A percentile compares a stretch with the other conserved stretches of the same genome.
phyloP scores from a whole-genome alignment of 2,113 vertebrate species.

The Anseranas semipalmata region DNA sequence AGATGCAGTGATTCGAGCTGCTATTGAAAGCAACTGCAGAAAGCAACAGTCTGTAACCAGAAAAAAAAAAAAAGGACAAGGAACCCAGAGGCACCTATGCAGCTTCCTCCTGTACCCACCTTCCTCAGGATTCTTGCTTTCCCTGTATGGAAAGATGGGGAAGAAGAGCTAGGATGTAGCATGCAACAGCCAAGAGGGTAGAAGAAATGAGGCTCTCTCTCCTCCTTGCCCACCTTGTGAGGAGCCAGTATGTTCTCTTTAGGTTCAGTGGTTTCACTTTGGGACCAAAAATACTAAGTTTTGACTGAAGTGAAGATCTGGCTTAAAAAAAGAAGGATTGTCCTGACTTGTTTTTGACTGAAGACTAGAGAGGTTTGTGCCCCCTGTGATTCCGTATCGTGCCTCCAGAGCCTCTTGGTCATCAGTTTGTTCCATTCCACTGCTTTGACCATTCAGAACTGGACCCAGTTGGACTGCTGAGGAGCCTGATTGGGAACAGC shows the following conservation, averaged over 20 bases:
- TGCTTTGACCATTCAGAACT: slow-evolving; percentile 81
- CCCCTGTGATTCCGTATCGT: slow-evolving; percentile 53
- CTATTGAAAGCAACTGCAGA: neutral
- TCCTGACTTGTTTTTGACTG: slow-evolving; percentile 54
- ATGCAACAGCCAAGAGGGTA: neutral
- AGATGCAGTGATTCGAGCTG: neutral
- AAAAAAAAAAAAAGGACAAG: neutral
- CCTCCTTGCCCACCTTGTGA: neutral
- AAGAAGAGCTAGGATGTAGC: neutral
- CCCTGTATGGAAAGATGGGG: neutral
- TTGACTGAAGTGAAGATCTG: slow-evolving; percentile 37
- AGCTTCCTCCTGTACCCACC: neutral
- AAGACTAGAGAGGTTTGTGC: slow-evolving; percentile 50
- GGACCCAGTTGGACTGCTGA: slow-evolving; percentile 89
- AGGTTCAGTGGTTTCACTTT: neutral
- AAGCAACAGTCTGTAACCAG: neutral
- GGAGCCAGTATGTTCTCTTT: neutral
- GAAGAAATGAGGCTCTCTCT: neutral
- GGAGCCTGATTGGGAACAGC: slow-evolving; percentile 79
- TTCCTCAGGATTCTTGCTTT: neutral
- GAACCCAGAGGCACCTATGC: neutral
- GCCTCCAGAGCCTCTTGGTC: slow-evolving; percentile 62
- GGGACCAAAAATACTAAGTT: neutral
- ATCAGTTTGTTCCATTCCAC: slow-evolving; percentile 52
- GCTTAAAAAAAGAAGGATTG: slow-evolving; percentile 61